These are phyloP conservation scores for Yponomeuta malinellus DNA, from an alignment of 2,888 invertebrate genomes.

Conservation along the genomic window DNA sequence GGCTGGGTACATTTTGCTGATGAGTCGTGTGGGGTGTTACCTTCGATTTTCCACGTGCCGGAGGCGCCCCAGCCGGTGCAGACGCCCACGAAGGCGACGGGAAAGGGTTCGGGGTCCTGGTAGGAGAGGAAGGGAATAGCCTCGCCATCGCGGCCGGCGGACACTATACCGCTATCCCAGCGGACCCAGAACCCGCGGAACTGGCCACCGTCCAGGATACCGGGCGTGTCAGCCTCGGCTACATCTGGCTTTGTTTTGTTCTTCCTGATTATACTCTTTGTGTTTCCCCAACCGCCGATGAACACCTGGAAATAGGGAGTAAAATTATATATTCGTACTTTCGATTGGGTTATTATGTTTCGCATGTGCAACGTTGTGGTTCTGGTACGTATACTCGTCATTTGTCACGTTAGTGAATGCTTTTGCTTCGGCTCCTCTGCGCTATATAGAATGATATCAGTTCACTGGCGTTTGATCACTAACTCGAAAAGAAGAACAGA, in stretches of 20 bases:
- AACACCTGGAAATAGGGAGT: slow-evolving; percentile 75
- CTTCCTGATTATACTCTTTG: slow-evolving; percentile 87
- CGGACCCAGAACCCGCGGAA: slow-evolving; percentile 90
- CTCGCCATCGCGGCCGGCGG: slow-evolving; percentile 84
- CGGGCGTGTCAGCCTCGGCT: slow-evolving; percentile 81
- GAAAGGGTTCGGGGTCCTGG: slow-evolving; percentile 82
- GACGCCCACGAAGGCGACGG: slow-evolving; percentile 84
- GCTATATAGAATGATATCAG: background rate
- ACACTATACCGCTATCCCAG: slow-evolving; percentile 81
- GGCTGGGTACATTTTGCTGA: slow-evolving; percentile 68
- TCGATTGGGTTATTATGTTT: too few relatives aligned
- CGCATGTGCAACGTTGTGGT: too few relatives aligned
- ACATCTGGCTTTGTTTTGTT: slow-evolving; percentile 86
- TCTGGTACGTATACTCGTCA: background rate
- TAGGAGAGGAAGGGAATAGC: slow-evolving; percentile 83
- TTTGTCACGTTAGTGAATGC: background rate
- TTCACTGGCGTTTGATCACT: too few relatives aligned
- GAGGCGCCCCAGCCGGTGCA: slow-evolving; percentile 92
- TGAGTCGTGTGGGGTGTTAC: slow-evolving; percentile 42
- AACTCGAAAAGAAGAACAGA: too few relatives aligned
- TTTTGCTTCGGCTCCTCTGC: background rate
- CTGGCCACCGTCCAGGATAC: slow-evolving; percentile 82
- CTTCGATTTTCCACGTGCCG: slow-evolving; percentile 89
- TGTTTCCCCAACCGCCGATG: slow-evolving; percentile 92
- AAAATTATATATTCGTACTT: background rate